phyloP scores from a whole-genome alignment of 2,888 invertebrate species.

The Zygothrica quintamaculata region DNA sequence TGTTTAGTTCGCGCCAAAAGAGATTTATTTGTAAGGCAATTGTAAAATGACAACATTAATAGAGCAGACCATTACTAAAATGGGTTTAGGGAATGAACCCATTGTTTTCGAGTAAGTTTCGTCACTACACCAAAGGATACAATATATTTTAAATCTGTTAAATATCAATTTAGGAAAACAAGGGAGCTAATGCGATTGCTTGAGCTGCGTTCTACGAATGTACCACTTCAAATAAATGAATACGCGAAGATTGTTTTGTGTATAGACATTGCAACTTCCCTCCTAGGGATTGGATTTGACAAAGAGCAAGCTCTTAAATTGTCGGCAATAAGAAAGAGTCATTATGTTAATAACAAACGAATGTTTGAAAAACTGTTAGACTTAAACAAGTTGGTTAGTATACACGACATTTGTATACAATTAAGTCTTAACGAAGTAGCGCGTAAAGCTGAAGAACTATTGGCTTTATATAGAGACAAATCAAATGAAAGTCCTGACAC shows the following conservation, averaged over 20 bases:
- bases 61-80: slow-evolving; percentile 79
- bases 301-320: slow-evolving; percentile 86
- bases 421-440: slow-evolving; percentile 85
- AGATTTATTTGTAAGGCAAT: slow-evolving; percentile 16
- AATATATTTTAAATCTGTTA: not conserved
- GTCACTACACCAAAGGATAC: not conserved
- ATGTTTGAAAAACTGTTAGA: slow-evolving; percentile 87
- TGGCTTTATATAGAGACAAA: slow-evolving; percentile 85
- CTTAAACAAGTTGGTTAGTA: slow-evolving; percentile 86
- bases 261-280: slow-evolving; percentile 86
- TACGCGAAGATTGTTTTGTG: slow-evolving; percentile 87
- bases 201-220: slow-evolving; percentile 81
- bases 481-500: slow-evolving; percentile 85
- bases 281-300: slow-evolving; percentile 86
- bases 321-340: slow-evolving; percentile 86
- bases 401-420: slow-evolving; percentile 86
- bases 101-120: slow-evolving; percentile 73
- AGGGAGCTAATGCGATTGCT: slow-evolving; percentile 81
- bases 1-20: slow-evolving; percentile 51
- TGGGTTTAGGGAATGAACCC: slow-evolving; percentile 80
- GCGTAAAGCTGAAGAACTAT: slow-evolving; percentile 86
- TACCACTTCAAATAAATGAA: slow-evolving; percentile 85
- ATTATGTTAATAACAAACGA: slow-evolving; percentile 86
- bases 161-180: slow-evolving; percentile 74
- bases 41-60: slow-evolving; percentile 75